Conservation (phyloP, 2,888 invertebrate species). For the Arrhopalites spinosus region DNA sequence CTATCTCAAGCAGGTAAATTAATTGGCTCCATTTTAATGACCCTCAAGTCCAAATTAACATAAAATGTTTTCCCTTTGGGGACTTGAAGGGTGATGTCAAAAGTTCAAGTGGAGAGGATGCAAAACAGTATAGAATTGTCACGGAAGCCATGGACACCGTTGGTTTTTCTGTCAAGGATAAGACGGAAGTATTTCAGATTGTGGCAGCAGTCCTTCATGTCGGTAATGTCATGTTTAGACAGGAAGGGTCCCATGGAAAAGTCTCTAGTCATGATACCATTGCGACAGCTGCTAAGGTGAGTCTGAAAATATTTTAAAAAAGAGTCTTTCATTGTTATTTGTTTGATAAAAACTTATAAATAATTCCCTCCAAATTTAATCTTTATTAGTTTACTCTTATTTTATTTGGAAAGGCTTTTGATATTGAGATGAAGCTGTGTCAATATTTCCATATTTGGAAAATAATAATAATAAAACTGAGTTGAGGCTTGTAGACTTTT, state of each 20-base stretch:
- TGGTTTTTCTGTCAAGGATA: constrained; percentile 74
- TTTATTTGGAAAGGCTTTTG: no score
- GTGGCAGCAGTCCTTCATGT: constrained; percentile 84
- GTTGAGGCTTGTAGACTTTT: no score
- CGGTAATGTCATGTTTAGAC: constrained; percentile 82
- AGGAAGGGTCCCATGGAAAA: constrained; percentile 72
- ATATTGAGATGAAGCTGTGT: no score
- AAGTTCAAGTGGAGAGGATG: constrained; percentile 62
- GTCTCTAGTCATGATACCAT: constrained; percentile 71
- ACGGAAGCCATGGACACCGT: constrained; percentile 76
- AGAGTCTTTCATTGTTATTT: no score
- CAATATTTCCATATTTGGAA: no score
- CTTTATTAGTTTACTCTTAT: no score
- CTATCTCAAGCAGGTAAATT: constrained; percentile 76
- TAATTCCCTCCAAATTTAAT: no score
- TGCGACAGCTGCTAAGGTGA: constrained; percentile 66
- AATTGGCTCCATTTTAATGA: no score
- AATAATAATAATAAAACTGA: no score
- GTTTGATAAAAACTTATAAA: no score
- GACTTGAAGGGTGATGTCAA: constrained; percentile 45
- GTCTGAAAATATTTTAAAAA: background rate
- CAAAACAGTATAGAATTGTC: constrained; percentile 71
- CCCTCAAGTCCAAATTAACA: no score
- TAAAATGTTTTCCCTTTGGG: no score
- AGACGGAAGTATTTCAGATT: constrained; percentile 76